Conservation (phyloP, 2,797 vertebrate species). For the Monodelphis domestica region DNA sequence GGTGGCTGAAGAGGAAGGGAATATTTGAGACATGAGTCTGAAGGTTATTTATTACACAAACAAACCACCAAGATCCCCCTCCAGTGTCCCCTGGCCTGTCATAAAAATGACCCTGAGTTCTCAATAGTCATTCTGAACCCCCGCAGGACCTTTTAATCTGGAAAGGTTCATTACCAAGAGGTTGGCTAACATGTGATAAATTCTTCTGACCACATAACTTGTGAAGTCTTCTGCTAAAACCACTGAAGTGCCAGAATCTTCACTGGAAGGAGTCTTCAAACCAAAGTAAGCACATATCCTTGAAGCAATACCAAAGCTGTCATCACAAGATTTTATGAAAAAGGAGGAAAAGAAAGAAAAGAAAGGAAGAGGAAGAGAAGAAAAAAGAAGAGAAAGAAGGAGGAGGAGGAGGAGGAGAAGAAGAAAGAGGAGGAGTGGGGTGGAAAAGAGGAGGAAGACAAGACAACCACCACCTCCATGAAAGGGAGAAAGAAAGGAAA, state of each 20-base stretch:
- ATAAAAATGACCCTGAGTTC: not conserved
- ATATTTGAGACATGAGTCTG: slow-evolving; percentile 65
- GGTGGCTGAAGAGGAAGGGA: not conserved
- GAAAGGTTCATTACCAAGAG: not conserved
- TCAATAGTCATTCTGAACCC: not conserved
- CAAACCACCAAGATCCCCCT: slow-evolving; percentile 34
- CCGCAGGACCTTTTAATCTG: not conserved
- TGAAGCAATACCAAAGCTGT: not conserved
- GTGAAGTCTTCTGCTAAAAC: not conserved
- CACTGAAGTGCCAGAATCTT: not conserved
- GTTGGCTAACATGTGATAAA: not conserved
- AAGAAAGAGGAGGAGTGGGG: not conserved
- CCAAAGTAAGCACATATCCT: not conserved
- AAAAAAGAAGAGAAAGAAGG: not conserved
- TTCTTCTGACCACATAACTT: not conserved
- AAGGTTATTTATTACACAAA: slow-evolving; percentile 74
- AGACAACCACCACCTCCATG: no score
- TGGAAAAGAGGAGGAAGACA: accelerated
- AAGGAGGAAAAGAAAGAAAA: not conserved
- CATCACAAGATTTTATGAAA: not conserved
- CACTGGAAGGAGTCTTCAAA: not conserved
- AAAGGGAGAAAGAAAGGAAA: not conserved
- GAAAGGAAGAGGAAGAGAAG: no score
- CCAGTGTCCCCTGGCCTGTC: not conserved
- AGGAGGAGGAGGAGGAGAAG: not conserved